phyloP scores from a whole-genome alignment of 2,888 invertebrate genomes.

The Mythimna vitellina region DNA sequence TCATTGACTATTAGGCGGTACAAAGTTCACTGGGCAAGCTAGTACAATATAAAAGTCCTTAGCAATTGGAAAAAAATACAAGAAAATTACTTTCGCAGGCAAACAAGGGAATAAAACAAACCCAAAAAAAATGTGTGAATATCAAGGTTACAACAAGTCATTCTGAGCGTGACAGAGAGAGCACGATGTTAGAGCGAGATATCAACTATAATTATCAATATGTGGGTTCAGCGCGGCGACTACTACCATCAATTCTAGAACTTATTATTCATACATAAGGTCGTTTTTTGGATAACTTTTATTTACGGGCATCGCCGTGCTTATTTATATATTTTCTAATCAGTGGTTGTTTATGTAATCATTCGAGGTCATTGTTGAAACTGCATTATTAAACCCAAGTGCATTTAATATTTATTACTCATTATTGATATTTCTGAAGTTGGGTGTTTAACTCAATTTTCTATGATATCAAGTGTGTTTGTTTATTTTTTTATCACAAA shows the following conservation, averaged over 20 bases:
- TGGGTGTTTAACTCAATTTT: too few relatives aligned
- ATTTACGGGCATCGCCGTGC: neutral
- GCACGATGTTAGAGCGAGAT: slow-evolving; percentile 1
- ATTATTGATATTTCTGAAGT: too few relatives aligned
- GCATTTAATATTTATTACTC: too few relatives aligned
- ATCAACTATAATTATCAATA: neutral
- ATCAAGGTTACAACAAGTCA: slow-evolving; percentile 18
- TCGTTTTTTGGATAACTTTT: neutral
- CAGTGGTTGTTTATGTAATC: neutral
- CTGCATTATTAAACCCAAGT: too few relatives aligned
- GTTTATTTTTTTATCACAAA: too few relatives aligned
- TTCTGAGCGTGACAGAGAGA: slow-evolving; percentile 1
- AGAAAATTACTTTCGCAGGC: neutral
- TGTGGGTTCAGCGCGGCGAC: neutral
- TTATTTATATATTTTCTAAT: too few relatives aligned
- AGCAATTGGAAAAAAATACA: neutral
- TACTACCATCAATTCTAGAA: neutral
- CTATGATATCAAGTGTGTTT: too few relatives aligned
- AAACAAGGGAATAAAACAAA: neutral
- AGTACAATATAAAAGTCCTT: neutral
- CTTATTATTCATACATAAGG: neutral
- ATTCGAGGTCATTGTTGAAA: too few relatives aligned
- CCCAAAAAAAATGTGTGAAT: neutral
- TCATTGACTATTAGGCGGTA: too few relatives aligned
- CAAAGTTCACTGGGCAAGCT: too few relatives aligned